Evolutionary conservation across 2,113 vertebrate species (phyloP).

Genomic region (Lanius ludovicianus): DNA sequence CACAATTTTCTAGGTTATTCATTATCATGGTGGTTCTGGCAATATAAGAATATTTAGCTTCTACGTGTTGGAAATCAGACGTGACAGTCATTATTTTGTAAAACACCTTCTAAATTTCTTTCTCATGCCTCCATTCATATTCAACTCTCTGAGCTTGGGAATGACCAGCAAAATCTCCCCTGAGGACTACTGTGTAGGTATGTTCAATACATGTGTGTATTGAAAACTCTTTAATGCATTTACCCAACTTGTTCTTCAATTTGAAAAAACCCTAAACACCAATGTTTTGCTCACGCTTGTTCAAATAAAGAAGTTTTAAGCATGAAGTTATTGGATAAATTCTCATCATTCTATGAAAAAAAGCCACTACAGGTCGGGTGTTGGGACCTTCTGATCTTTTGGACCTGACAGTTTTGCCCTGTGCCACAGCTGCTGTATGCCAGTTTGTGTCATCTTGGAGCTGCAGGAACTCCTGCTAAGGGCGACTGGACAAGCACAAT

Average conservation of each 20-base stretch:
- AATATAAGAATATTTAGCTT: not conserved
- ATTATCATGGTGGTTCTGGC: not conserved
- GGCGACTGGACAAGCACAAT: accelerated
- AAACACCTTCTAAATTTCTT: not conserved
- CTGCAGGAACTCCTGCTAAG: not conserved
- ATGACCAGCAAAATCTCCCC: not conserved
- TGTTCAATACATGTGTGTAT: accelerated
- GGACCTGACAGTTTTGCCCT: not conserved
- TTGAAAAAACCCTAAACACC: accelerated
- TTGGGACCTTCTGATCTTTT: not conserved
- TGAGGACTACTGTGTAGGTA: not conserved
- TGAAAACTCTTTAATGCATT: not conserved
- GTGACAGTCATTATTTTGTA: not conserved
- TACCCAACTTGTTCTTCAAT: not conserved
- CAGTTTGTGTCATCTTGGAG: not conserved
- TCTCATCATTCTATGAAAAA: not conserved
- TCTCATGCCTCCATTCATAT: not conserved
- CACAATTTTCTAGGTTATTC: not conserved
- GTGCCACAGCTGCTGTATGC: accelerated
- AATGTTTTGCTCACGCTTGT: not conserved
- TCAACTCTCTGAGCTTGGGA: not conserved
- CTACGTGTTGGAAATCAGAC: not conserved
- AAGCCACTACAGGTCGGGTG: accelerated
- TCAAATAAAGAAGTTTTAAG: not conserved
- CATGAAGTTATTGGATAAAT: not conserved